Conservation (phyloP, 23 tunicate genomes). For the Ciona savignyi region DNA sequence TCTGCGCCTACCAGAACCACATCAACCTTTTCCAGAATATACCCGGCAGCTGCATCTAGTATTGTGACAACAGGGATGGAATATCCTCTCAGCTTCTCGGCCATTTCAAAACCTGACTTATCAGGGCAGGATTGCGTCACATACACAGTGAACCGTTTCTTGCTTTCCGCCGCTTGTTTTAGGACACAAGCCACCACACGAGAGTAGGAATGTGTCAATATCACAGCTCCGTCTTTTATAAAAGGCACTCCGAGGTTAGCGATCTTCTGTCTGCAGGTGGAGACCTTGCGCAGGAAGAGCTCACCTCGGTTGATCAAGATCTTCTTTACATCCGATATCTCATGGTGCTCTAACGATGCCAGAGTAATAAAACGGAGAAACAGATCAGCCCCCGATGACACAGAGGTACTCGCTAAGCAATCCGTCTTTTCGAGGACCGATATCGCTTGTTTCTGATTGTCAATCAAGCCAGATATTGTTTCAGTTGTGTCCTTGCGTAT, state of each 20-base stretch:
- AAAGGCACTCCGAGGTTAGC: constrained; percentile 63
- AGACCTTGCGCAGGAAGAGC: constrained; percentile 60
- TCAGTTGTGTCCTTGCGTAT: constrained; percentile 55
- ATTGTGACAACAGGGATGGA: constrained; percentile 78
- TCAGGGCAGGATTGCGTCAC: constrained; percentile 88
- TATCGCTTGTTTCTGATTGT: constrained; percentile 56
- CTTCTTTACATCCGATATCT: constrained; percentile 61
- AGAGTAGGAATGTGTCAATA: constrained; percentile 84
- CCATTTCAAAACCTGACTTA: constrained; percentile 55
- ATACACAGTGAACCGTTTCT: constrained; percentile 78
- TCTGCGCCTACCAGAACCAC: constrained; percentile 83
- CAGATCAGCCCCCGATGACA: constrained; percentile 88
- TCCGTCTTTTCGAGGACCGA: constrained; percentile 49
- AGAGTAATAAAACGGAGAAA: constrained; percentile 92
- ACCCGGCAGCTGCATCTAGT: constrained; percentile 83
- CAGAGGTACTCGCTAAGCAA: constrained; percentile 78
- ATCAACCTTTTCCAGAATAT: constrained; percentile 89
- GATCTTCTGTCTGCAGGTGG: constrained; percentile 63
- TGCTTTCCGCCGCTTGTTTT: constrained; percentile 41
- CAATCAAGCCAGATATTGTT: constrained; percentile 58
- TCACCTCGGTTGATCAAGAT: constrained; percentile 69
- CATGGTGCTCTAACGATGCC: constrained; percentile 53
- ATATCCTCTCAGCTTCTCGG: constrained; percentile 22
- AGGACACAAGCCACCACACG: constrained; percentile 58
- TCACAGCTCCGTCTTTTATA: constrained; percentile 78